These are phyloP conservation scores for Ectemnius lituratus DNA, from an alignment of 2,888 invertebrate species.

Conservation along the genomic window DNA sequence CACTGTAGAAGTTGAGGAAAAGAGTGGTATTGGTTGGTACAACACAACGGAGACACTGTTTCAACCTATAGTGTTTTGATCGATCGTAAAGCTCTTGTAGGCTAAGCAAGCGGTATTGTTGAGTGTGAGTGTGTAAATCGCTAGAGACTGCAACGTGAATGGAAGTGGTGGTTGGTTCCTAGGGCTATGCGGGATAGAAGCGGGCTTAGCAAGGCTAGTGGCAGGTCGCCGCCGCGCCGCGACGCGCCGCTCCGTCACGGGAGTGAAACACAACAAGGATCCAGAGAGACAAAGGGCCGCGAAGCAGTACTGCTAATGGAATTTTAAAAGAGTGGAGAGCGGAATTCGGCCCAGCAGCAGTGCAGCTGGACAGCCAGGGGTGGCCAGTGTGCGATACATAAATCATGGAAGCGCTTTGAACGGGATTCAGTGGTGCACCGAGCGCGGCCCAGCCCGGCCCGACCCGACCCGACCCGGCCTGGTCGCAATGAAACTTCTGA, in stretches of 20 bases:
- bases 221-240: constrained; percentile 36
- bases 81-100: background rate
- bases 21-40: background rate
- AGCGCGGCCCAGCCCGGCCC: constrained; percentile 20
- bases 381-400: constrained; percentile 56
- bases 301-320: constrained; percentile 57
- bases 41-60: background rate
- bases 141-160: background rate
- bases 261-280: constrained; percentile 25
- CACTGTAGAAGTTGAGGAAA: background rate
- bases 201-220: background rate
- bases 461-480: too few relatives aligned
- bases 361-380: background rate
- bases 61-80: background rate
- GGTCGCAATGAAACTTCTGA: constrained; percentile 55
- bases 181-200: background rate
- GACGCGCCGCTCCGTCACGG: constrained; percentile 14
- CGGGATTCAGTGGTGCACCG: constrained; percentile 55
- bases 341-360: constrained; percentile 32
- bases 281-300: constrained; percentile 44
- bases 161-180: background rate
- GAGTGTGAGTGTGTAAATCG: background rate
- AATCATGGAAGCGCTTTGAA: constrained; percentile 61
- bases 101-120: constrained; percentile 4
- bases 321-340: constrained; percentile 60